Conservation (phyloP, 37 sponge, comb jelly and placozoan genomes). For the Hormiphora californensis region DNA sequence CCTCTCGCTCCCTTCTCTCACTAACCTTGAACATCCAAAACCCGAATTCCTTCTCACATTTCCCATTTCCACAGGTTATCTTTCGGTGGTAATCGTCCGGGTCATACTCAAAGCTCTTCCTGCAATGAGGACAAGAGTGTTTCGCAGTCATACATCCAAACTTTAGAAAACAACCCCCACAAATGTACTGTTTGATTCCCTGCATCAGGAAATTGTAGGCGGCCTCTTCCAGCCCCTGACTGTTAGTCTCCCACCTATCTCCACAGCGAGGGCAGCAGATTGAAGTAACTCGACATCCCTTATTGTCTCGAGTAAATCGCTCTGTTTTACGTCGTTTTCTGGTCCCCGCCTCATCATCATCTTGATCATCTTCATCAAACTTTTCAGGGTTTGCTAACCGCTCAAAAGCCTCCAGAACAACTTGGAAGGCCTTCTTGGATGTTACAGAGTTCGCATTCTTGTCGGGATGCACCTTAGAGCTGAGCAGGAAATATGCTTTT, state of each 20-base stretch:
- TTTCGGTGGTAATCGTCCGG: slow-evolving; percentile 48
- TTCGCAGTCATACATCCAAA: slow-evolving; percentile 46
- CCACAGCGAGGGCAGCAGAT: slow-evolving; percentile 12
- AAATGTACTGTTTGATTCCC: slow-evolving; percentile 37
- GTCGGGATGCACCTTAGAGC: slow-evolving; percentile 41
- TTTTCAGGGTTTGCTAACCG: slow-evolving; percentile 43
- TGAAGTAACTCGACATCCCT: background rate
- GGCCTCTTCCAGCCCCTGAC: slow-evolving; percentile 21
- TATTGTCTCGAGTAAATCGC: slow-evolving; percentile 38
- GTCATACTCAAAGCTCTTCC: slow-evolving; percentile 9
- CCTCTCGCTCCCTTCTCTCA: background rate
- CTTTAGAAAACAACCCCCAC: slow-evolving; percentile 26
- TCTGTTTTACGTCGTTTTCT: slow-evolving; percentile 38
- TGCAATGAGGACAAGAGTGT: slow-evolving; percentile 19
- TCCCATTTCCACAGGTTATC: slow-evolving; percentile 26
- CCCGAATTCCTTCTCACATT: slow-evolving; percentile 10
- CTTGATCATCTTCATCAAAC: background rate
- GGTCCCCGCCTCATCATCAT: background rate
- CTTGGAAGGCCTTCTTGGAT: slow-evolving; percentile 34
- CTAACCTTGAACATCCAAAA: slow-evolving; percentile 21
- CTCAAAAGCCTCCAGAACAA: slow-evolving; percentile 38
- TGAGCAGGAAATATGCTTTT: slow-evolving; percentile 26
- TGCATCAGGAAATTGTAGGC: slow-evolving; percentile 48
- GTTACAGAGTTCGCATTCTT: slow-evolving; percentile 15
- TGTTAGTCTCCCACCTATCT: slow-evolving; percentile 10